Percentiles rank a stretch among this genome's conserved stretches.
Evolutionary conservation across 2,888 invertebrate genomes (phyloP).

Genomic region (Epinotia nisella): DNA sequence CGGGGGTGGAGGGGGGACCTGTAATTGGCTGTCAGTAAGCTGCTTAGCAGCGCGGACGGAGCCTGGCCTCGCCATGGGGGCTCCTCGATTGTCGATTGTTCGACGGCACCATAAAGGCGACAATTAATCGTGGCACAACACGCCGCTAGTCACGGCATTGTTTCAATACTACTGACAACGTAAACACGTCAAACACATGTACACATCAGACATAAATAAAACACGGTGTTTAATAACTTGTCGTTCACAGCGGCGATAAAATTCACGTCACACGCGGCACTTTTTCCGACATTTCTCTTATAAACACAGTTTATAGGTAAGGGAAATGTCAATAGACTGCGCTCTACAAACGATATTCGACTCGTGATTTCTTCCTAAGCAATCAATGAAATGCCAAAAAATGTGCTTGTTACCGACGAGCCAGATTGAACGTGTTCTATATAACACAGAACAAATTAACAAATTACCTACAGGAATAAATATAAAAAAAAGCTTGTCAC

Average conservation of each 20-base stretch:
- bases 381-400: background rate
- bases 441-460: background rate
- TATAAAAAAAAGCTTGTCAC: background rate
- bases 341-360: background rate
- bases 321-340: background rate
- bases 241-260: conserved; percentile 19
- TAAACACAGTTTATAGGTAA: too few species aligned
- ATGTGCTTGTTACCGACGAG: background rate
- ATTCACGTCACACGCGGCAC: conserved; percentile 5
- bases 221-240: conserved; percentile 16
- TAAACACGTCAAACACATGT: conserved; percentile 25
- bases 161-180: conserved; percentile 33
- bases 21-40: conserved; percentile 66
- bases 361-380: background rate
- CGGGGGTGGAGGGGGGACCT: conserved; percentile 48
- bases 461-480: background rate
- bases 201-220: conserved; percentile 25
- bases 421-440: background rate
- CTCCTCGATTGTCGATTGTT: conserved; percentile 36
- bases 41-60: conserved; percentile 54
- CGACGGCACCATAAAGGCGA: conserved; percentile 40
- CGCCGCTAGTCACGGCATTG: conserved; percentile 38
- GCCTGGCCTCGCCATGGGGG: conserved; percentile 38
- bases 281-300: conserved; percentile 10
- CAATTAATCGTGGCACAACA: conserved; percentile 45